A percentile compares a stretch with the other conserved stretches of the same genome.
phyloP scores from a whole-genome alignment of 1,140 invertebrate species.

The Penaeus japonicus region DNA sequence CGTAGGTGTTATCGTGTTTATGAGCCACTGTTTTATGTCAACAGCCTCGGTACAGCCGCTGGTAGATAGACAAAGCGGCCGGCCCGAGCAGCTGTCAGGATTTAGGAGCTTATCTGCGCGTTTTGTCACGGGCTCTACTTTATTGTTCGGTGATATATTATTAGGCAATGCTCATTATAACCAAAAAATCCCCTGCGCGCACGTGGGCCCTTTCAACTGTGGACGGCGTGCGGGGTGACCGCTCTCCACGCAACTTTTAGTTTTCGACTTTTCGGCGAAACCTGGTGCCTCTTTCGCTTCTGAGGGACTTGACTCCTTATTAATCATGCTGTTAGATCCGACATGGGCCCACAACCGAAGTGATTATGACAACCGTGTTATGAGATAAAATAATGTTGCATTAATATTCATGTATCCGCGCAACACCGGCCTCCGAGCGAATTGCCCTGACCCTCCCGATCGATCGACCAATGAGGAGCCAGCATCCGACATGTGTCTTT shows the following conservation, averaged over 20 bases:
- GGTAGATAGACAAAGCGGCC: constrained; percentile 46
- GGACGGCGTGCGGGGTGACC: constrained; percentile 30
- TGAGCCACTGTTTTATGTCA: constrained; percentile 8
- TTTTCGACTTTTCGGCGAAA: neutral
- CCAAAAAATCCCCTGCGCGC: constrained; percentile 36
- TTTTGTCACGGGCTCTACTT: constrained; percentile 38
- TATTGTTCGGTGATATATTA: constrained; percentile 39
- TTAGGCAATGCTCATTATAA: constrained; percentile 53
- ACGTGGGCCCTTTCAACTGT: constrained; percentile 48
- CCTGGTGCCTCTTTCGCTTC: neutral
- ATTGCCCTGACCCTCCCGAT: constrained; percentile 40
- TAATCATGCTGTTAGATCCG: no score
- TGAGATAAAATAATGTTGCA: constrained; percentile 5
- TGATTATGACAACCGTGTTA: neutral
- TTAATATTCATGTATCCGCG: constrained; percentile 7
- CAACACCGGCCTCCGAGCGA: constrained; percentile 35
- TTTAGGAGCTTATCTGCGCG: constrained; percentile 39
- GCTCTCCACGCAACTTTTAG: neutral
- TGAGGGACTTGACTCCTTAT: no score
- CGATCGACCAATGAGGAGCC: constrained; percentile 39
- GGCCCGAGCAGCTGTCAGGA: constrained; percentile 19
- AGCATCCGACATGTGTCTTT: constrained; percentile 19
- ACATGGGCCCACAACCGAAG: no score
- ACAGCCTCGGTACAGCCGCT: neutral
- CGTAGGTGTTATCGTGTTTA: constrained; percentile 20